phyloP scores from a whole-genome alignment of 2,113 vertebrate species.

The Campylomormyrus tamandua region DNA sequence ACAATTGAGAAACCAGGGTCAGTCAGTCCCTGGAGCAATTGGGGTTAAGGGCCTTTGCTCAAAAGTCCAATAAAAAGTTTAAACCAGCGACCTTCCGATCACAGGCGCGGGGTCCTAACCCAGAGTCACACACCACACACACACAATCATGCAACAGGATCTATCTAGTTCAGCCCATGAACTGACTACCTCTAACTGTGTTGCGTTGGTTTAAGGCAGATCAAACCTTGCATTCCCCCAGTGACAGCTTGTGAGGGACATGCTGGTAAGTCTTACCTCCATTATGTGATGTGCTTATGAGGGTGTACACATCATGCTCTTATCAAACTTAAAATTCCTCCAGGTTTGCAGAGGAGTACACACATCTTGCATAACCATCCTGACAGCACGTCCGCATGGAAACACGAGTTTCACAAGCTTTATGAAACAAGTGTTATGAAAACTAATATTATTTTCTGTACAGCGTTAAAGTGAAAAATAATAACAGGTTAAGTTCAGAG shows the following conservation, averaged over 20 bases:
- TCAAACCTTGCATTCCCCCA: background rate
- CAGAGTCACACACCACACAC: background rate
- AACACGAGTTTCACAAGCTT: background rate
- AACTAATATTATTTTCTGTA: background rate
- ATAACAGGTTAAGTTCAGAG: background rate
- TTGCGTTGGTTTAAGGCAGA: background rate
- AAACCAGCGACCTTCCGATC: background rate
- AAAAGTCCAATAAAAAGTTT: background rate
- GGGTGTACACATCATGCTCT: background rate
- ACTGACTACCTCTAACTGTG: background rate
- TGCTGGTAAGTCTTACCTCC: background rate
- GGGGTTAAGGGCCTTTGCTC: background rate
- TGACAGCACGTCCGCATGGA: background rate
- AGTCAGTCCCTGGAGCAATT: background rate
- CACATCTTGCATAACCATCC: background rate
- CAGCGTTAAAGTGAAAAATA: background rate
- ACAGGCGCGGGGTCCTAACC: background rate
- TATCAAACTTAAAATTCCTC: background rate
- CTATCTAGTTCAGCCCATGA: background rate
- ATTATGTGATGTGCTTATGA: background rate
- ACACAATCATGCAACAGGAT: background rate
- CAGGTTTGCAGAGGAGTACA: background rate
- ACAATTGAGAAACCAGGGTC: background rate
- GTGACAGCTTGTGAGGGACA: background rate
- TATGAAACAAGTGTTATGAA: background rate